Evolutionary conservation across 2,888 invertebrate genomes (phyloP).

Genomic region (Germaria angustata): DNA sequence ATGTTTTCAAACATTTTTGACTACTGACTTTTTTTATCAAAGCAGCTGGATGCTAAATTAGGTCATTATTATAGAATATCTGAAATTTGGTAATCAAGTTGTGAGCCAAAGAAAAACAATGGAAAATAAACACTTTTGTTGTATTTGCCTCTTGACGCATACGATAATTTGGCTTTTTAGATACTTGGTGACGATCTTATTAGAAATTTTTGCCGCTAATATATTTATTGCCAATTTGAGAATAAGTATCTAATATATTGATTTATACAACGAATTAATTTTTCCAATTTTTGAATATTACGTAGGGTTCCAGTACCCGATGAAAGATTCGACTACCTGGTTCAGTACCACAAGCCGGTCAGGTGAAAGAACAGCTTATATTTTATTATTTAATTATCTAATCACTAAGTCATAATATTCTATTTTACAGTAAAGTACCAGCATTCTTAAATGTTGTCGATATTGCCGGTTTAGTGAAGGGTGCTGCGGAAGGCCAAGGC

Average conservation of each 20-base stretch:
- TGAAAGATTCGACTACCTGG: slow-evolving; percentile 94
- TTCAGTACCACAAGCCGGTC: slow-evolving; percentile 94
- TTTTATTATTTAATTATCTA: neutral
- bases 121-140: too few species aligned
- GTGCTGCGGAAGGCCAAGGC: slow-evolving; percentile 97
- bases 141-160: too few species aligned
- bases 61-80: neutral
- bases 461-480: slow-evolving; percentile 98
- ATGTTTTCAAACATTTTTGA: neutral
- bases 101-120: too few species aligned
- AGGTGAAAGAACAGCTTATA: slow-evolving; percentile 83
- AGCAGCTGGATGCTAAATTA: neutral
- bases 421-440: slow-evolving; percentile 92
- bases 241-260: neutral
- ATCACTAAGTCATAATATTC: neutral
- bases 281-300: slow-evolving; percentile 77
- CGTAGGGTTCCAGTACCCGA: slow-evolving; percentile 99
- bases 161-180: too few species aligned
- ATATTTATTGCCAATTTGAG: too few species aligned
- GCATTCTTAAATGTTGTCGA: slow-evolving; percentile 98
- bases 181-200: too few species aligned
- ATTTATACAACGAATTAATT: slow-evolving; percentile 20
- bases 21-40: slow-evolving; percentile 3
- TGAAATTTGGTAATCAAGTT: neutral
- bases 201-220: too few species aligned